Evolutionary conservation across 53 echinoderm and acorn worm species (phyloP).

Genomic region (Crossaster papposus): DNA sequence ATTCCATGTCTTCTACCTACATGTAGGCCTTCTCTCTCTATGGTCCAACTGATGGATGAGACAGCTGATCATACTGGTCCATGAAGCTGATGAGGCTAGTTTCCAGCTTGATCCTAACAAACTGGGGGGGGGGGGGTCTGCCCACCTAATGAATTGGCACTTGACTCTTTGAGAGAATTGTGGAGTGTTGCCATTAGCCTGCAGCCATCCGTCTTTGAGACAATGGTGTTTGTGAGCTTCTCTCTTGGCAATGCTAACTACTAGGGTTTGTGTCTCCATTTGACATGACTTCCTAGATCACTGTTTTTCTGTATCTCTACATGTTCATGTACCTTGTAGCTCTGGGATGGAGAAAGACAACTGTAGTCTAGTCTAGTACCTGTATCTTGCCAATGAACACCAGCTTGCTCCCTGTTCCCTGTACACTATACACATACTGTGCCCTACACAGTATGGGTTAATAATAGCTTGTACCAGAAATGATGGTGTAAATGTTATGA

Average conservation of each 20-base stretch:
- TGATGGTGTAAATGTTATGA: too few relatives aligned
- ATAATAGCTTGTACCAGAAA: too few relatives aligned
- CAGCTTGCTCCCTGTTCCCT: too few relatives aligned
- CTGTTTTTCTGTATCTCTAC: too few relatives aligned
- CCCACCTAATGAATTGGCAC: neutral
- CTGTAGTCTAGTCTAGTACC: too few relatives aligned
- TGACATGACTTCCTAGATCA: neutral
- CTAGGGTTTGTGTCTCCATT: neutral
- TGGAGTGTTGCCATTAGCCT: slow-evolving; percentile 6
- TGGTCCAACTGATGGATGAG: neutral
- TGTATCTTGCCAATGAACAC: too few relatives aligned
- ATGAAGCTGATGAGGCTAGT: neutral
- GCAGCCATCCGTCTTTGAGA: slow-evolving; percentile 3
- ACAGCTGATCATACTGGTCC: neutral
- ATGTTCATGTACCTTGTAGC: too few relatives aligned
- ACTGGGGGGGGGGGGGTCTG: neutral
- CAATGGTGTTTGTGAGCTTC: neutral
- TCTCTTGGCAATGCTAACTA: neutral
- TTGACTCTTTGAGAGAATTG: neutral
- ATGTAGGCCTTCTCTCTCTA: neutral
- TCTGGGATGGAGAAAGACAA: too few relatives aligned
- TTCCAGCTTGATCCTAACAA: neutral
- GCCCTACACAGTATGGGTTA: too few relatives aligned
- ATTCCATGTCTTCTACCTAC: neutral
- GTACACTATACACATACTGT: too few relatives aligned